Evolutionary conservation across 2,888 invertebrate species (phyloP).

Genomic region (Celastrina argiolus): DNA sequence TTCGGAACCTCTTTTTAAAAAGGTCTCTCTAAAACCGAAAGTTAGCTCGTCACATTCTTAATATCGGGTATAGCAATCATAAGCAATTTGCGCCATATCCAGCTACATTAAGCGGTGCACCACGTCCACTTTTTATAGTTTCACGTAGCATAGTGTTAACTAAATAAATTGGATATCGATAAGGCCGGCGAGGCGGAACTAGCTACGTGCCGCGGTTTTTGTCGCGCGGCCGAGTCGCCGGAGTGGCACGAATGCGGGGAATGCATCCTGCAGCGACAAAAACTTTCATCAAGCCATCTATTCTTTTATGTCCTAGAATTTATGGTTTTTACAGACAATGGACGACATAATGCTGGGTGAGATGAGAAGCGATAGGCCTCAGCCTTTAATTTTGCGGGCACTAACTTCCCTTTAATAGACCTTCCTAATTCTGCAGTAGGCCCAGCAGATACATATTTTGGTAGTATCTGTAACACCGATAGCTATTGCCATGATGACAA

Average conservation of each 20-base stretch:
- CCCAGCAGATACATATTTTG: no score
- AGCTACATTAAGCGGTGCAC: not conserved
- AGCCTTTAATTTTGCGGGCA: no score
- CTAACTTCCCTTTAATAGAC: no score
- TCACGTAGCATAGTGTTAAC: constrained; percentile 5
- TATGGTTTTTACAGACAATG: not conserved
- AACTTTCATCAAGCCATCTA: constrained; percentile 4
- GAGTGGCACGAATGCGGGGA: constrained; percentile 16
- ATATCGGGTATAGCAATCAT: not conserved
- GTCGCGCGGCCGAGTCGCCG: not conserved
- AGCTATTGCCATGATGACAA: no score
- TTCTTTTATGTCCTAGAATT: constrained; percentile 11
- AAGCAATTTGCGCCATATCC: not conserved
- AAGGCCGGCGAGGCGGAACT: constrained; percentile 15
- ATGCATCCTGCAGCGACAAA: constrained; percentile 13
- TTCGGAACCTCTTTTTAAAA: not conserved
- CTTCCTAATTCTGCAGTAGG: no score
- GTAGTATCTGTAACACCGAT: no score
- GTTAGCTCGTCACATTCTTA: not conserved
- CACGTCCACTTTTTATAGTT: constrained; percentile 9
- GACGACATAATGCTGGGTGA: not conserved
- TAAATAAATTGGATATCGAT: constrained; percentile 20
- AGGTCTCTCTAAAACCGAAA: not conserved
- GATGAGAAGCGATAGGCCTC: not conserved
- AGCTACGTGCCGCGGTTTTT: constrained; percentile 19